Evolutionary conservation across 2,888 invertebrate genomes (phyloP), one percentile per base, ranked within the genome.

Genomic region (Gryllus longicercus): DNA sequence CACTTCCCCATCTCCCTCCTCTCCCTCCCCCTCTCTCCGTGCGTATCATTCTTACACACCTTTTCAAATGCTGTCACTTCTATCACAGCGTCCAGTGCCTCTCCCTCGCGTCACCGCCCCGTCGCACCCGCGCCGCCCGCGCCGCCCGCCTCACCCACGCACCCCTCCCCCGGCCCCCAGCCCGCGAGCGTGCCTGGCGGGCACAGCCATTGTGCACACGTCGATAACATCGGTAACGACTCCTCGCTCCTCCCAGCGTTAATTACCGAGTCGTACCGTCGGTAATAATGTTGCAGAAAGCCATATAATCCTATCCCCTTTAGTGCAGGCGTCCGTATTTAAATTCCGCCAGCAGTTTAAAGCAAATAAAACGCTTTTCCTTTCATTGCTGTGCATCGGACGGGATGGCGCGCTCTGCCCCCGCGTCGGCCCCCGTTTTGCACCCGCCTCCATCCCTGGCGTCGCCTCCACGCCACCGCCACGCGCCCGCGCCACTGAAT

Each of bases 181-280:
- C 63, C 14, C 63, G 63, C n/a, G 63, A 63, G 63, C 38, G 38
- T 38, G 38, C 38, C 38, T 38, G 38, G 38, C 38, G 38, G 38
- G 38, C n/a, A 14, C 63, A 1, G 63, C 63, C n/a, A 63, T 63
- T 63, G 63, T 63, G 63, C 63, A 63, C 63, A 63, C 63, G 63
- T 63, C 63, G 63, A 63, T 63, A 63, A 63, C 63, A 63, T 63
- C 63, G 63, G 63, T 63, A 63, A 63, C 63, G 63, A 63, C 63
- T 63, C 63, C n/a, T n/a, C 63, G 63, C 63, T 63, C n/a, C 63
- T 63, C 16, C 63, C 16, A 63, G 63, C 63, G 63, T 63, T 63
- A 63, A 63, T 63, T 63, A 63, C 63, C 63, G 63, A 63, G 63
- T 63, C n/a, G 63, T 63, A n/a, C 63, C 63, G 63, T 11, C 63